Base-by-base conservation (phyloP, 2,797 vertebrate genomes). In the Micromesistius poutassou region DNA sequence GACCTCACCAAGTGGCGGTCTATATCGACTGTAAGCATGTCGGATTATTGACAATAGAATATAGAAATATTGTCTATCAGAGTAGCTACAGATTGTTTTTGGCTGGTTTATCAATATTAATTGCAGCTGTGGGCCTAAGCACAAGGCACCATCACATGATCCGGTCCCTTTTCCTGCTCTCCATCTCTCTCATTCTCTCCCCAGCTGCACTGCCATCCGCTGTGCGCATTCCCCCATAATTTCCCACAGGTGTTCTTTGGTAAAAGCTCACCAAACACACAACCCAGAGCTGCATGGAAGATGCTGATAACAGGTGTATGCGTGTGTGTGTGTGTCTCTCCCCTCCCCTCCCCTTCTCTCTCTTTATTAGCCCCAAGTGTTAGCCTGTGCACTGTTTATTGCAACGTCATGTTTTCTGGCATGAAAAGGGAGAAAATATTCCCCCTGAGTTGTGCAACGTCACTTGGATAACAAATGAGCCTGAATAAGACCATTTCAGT, bases 401-500 rank as follows among this genome's bases (percentile, higher is more conserved):
- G 76, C 77, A 55, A 72, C 4, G 50, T 83, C 80, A 85, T 86
- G 79, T 87, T 83, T 81, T 76, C 28, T 80, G 87, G 83, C 83
- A 80, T 79, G 62, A 75, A 83, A 82, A 82, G 86, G 84, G 66
- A 80, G 78, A 82, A n/a, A 71, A 28, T 79, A 79, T 55, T 85
- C 81, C 78, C 42, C 77, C 66, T 79, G 76, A 79, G 35, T 82
- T 77, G 12, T 68, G 79, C 62, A 81, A 73, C 36, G 70, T 79
- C 73, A 77, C 73, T 76, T 79, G 82, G 74, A 78, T 79, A 84
- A 90, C 86, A 88, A 91, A 92, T 86, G 78, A 84, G 80, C 62
- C 82, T 81, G 91, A 91, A 89, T 88, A 89, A 83, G 83, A 79
- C 83, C 71, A 28, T 89, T 42, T 13, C 40, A 42, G 40, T 42